These are phyloP conservation scores for Aptenodytes forsteri DNA, from an alignment of 2,113 vertebrate genomes.

Conservation along the genomic window DNA sequence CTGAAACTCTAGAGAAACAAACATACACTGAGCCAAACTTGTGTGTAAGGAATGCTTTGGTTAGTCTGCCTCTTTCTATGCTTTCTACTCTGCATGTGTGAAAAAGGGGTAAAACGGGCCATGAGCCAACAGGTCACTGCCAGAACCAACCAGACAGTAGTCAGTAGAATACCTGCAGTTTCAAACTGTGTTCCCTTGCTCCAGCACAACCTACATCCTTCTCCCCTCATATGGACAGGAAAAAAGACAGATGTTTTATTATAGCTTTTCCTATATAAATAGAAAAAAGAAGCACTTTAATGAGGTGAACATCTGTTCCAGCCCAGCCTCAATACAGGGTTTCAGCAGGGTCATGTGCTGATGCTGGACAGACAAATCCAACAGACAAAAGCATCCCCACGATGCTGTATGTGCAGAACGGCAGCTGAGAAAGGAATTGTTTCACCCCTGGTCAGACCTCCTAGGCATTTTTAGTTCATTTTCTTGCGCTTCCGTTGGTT, in stretches of 20 bases:
- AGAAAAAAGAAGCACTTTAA: background rate
- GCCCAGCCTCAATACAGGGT: background rate
- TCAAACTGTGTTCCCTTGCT: background rate
- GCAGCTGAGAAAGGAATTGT: background rate
- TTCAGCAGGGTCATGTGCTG: background rate
- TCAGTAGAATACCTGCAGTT: background rate
- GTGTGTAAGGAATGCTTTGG: background rate
- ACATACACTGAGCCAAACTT: background rate
- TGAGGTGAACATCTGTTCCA: background rate
- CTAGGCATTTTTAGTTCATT: conserved; percentile 36
- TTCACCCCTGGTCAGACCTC: background rate
- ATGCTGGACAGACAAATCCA: background rate
- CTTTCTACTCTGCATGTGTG: background rate
- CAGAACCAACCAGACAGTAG: background rate
- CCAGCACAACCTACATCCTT: background rate
- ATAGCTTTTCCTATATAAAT: background rate
- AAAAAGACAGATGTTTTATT: background rate
- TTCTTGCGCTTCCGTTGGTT: conserved; percentile 79
- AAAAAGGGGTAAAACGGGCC: background rate
- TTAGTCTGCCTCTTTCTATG: background rate
- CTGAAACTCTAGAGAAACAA: background rate
- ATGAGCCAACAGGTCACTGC: fast-evolving
- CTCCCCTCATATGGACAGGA: background rate
- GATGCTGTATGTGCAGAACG: fast-evolving
- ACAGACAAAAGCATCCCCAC: background rate